A percentile compares a stretch with the other conserved stretches of the same genome.
Conservation (phyloP, 2,888 invertebrate species). For the Andricus quercusramuli region DNA sequence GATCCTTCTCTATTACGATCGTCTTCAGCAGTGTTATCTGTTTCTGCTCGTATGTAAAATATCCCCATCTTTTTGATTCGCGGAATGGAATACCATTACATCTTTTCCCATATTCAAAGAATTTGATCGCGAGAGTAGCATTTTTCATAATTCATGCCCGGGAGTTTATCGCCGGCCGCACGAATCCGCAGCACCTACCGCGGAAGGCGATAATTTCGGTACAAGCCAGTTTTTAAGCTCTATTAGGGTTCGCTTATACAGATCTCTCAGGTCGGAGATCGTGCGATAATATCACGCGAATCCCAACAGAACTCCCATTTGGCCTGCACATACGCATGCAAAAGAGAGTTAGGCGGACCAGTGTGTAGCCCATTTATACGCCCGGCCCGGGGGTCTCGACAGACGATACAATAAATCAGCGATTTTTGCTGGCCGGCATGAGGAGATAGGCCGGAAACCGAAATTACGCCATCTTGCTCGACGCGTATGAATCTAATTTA, state of each 20-base stretch:
- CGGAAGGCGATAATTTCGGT: conserved; percentile 39
- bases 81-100: neutral
- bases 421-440: conserved; percentile 52
- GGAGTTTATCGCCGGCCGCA: conserved; percentile 29
- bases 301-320: conserved; percentile 18
- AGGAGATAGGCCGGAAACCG: conserved; percentile 63
- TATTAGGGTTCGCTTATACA: conserved; percentile 34
- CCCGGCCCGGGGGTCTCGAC: conserved; percentile 38
- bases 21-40: neutral
- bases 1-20: neutral
- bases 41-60: neutral
- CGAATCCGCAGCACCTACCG: conserved; percentile 32
- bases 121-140: conserved; percentile 23
- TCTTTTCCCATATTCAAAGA: conserved; percentile 29
- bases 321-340: conserved; percentile 28
- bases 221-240: conserved; percentile 41
- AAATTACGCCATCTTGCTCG: conserved; percentile 66
- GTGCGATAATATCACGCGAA: conserved; percentile 37
- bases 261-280: conserved; percentile 37
- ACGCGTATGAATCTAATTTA: conserved; percentile 62
- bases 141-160: conserved; percentile 41
- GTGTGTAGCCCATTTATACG: neutral
- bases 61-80: neutral
- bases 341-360: conserved; percentile 9
- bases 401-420: conserved; percentile 66